Evolutionary conservation across 2,888 invertebrate species (phyloP).

Genomic region (Drosophila meridiana): DNA sequence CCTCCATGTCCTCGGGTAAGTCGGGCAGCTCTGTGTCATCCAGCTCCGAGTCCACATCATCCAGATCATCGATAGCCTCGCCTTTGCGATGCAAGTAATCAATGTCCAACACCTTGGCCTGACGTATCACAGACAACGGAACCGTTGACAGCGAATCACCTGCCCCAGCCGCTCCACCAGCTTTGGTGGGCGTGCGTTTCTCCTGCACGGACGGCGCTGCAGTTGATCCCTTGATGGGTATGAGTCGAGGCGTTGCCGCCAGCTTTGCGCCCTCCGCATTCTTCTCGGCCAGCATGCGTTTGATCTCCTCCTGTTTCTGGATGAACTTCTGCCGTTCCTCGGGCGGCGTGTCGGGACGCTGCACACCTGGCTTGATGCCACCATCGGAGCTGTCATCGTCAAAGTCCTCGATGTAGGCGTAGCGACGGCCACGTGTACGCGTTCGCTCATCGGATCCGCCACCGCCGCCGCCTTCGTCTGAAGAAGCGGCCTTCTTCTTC

Average conservation of each 20-base stretch:
- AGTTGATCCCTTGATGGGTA: conserved; percentile 77
- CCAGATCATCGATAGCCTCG: conserved; percentile 81
- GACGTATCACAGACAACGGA: conserved; percentile 84
- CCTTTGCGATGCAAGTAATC: conserved; percentile 84
- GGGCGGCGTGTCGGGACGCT: conserved; percentile 85
- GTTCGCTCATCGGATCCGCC: conserved; percentile 86
- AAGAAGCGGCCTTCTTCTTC: conserved; percentile 75
- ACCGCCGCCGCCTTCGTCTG: conserved; percentile 89
- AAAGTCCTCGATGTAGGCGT: conserved; percentile 84
- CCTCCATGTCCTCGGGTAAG: conserved; percentile 86
- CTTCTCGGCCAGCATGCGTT: conserved; percentile 85
- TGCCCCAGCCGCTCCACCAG: conserved; percentile 39
- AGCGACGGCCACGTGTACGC: conserved; percentile 83
- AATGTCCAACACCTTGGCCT: conserved; percentile 84
- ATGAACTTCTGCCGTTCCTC: conserved; percentile 85
- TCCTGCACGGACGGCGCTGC: conserved; percentile 38
- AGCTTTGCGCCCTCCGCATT: conserved; percentile 84
- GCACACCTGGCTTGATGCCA: conserved; percentile 85
- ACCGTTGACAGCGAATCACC: conserved; percentile 84
- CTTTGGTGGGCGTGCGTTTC: conserved; percentile 78
- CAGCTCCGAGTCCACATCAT: conserved; percentile 82
- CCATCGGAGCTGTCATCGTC: conserved; percentile 85
- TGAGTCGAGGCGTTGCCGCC: conserved; percentile 82
- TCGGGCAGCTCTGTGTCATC: conserved; percentile 85
- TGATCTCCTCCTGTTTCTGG: conserved; percentile 85